Percentiles rank a stretch among this genome's conserved stretches.
Conservation (phyloP, 2,113 vertebrate species). For the Rhegmatorhina hoffmannsi region DNA sequence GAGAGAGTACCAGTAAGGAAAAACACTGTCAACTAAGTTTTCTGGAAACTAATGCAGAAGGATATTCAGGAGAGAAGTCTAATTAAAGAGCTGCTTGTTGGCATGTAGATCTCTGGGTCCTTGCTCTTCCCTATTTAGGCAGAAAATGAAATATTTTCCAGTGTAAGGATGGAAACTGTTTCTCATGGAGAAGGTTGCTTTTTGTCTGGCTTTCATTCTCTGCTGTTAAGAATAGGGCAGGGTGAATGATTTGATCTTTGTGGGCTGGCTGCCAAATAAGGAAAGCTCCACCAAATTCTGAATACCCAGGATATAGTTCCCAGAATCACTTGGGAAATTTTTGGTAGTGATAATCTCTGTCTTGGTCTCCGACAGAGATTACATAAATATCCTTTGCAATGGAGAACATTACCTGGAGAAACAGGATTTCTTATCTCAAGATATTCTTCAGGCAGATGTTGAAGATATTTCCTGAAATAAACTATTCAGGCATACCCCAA, state of each 20-base stretch:
- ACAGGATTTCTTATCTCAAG: neutral
- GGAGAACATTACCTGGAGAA: neutral
- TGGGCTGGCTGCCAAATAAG: neutral
- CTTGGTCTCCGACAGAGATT: neutral
- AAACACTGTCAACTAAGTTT: constrained; percentile 42
- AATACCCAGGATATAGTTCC: neutral
- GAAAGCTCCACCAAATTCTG: neutral
- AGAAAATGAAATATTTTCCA: constrained; percentile 36
- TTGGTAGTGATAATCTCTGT: neutral
- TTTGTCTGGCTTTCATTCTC: constrained; percentile 4
- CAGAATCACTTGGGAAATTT: neutral
- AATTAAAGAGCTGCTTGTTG: constrained; percentile 22
- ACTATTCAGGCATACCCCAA: neutral
- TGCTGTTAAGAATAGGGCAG: neutral
- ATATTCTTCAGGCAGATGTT: neutral
- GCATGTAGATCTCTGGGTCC: neutral
- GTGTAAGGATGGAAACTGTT: neutral
- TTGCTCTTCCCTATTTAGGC: neutral
- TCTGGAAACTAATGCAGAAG: constrained; percentile 20
- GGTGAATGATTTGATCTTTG: neutral
- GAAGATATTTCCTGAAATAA: neutral
- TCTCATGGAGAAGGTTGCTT: neutral
- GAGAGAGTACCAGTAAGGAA: neutral
- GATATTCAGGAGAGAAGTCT: constrained; percentile 3
- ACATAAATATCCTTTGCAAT: neutral